A percentile compares a stretch with the other conserved stretches of the same genome.
Evolutionary conservation across 2,113 vertebrate species (phyloP).

Genomic region (Camelus bactrianus): DNA sequence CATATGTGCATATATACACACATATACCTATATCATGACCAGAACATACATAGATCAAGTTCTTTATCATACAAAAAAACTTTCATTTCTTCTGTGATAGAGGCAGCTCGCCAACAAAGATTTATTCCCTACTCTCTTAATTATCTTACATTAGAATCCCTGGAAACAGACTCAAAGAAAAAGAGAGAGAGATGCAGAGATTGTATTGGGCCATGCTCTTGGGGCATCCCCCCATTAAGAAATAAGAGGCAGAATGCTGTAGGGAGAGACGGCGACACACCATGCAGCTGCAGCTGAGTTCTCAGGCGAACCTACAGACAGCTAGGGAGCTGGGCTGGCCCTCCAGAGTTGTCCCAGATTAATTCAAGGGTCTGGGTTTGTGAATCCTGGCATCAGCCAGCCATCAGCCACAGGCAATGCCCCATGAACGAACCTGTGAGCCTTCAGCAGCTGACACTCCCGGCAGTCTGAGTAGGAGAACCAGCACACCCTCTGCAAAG

Average conservation of each 20-base stretch:
- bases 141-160: background rate
- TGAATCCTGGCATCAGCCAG: background rate
- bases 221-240: background rate
- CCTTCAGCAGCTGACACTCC: too few relatives aligned
- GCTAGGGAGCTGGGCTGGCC: background rate
- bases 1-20: too few relatives aligned
- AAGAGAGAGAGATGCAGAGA: background rate
- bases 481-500: rapidly evolving
- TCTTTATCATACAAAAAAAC: background rate
- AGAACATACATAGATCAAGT: background rate
- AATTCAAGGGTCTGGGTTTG: background rate
- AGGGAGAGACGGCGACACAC: background rate
- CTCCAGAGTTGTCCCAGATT: background rate
- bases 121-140: background rate
- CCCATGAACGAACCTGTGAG: background rate
- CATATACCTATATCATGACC: background rate
- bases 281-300: rapidly evolving
- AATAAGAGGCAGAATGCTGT: background rate
- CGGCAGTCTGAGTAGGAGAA: background rate
- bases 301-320: background rate
- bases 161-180: background rate
- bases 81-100: background rate
- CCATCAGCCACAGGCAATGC: too few relatives aligned
- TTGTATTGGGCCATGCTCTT: background rate
- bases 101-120: background rate